phyloP scores from a whole-genome alignment of 2,113 vertebrate species.

The Anolis carolinensis region DNA sequence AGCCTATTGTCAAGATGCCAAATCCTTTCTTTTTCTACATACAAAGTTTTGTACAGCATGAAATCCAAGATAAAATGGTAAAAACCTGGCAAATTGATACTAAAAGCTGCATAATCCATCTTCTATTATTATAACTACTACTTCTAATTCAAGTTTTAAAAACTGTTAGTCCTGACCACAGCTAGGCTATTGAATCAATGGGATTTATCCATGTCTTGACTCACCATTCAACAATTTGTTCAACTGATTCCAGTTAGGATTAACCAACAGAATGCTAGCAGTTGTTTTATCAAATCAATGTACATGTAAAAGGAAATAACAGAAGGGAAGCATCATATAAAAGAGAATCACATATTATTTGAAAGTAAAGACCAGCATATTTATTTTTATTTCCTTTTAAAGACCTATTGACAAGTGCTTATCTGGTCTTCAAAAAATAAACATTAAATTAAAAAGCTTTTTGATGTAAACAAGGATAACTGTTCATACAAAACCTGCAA shows the following conservation, averaged over 20 bases:
- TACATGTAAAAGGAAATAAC: slow-evolving; percentile 21
- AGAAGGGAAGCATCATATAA: slow-evolving; percentile 45
- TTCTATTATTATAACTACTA: background rate
- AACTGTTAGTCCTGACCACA: too few relatives aligned
- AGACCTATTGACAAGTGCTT: background rate
- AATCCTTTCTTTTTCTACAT: background rate
- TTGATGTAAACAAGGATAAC: background rate
- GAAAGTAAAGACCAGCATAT: slow-evolving; percentile 43
- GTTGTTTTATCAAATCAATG: slow-evolving; percentile 14
- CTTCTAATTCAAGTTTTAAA: background rate
- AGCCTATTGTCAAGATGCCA: background rate
- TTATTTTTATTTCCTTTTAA: slow-evolving; percentile 25
- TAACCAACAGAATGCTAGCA: too few relatives aligned
- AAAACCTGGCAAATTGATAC: background rate
- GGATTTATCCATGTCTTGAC: too few relatives aligned
- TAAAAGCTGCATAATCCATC: background rate
- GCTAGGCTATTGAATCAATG: too few relatives aligned
- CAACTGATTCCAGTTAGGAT: too few relatives aligned
- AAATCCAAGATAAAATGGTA: background rate
- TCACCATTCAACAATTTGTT: too few relatives aligned
- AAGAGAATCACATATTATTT: slow-evolving; percentile 48
- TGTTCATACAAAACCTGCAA: background rate
- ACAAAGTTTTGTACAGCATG: background rate
- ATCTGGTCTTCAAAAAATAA: slow-evolving; percentile 9
- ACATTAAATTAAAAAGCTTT: background rate